Evolutionary conservation across 2,113 vertebrate genomes (phyloP), one percentile per base, ranked within the genome.

Genomic region (rat (Rattus norvegicus)): DNA sequence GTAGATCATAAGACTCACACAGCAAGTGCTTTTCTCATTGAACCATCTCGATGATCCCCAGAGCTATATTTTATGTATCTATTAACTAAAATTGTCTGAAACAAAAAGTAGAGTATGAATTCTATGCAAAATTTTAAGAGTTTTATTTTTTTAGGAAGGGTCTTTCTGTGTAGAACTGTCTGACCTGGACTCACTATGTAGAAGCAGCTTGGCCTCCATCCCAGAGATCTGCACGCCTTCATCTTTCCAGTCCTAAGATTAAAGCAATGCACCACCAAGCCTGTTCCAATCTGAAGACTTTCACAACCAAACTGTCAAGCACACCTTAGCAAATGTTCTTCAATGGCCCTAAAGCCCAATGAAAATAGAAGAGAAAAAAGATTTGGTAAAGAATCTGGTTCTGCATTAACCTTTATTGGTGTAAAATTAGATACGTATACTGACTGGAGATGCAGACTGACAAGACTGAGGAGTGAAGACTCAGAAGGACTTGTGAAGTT

Each of bases 61-160:
- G 47, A 33, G 67, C 63, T 87, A 65, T 92, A 36, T 63, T 69
- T 54, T 61, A 81, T 43, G 33, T 0, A 83, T 54, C 5, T 20
- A 69, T 84, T 84, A 80, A 11, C 12, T 69, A 73, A 70, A 65
- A 72, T 95, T 92, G 19, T 24, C 49, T 79, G 13, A 85, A 49
- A 88, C 72, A 11, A 94, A 93, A 93, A 93, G 43, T 73, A 81
- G 2, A 69, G 85, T 73, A 7, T 16, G 7, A 93, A 36, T n/a
- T 24, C 4, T 49, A 39, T 83, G 30, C 4, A 96, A 93, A 95
- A 54, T n/a, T 61, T 89, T 94, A 83, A 94, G 4, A 84, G 43
- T 69, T 47, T 28, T 67, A 5, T 43, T 24, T 14, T 61, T 39
- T 28, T 14, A 39, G 20, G 36, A 61, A 83, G 2, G 12, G 54